Percentiles rank a stretch among this genome's conserved stretches.
These are phyloP conservation scores for Ceramica pisi DNA, from an alignment of 2,888 invertebrate species.

Conservation along the genomic window DNA sequence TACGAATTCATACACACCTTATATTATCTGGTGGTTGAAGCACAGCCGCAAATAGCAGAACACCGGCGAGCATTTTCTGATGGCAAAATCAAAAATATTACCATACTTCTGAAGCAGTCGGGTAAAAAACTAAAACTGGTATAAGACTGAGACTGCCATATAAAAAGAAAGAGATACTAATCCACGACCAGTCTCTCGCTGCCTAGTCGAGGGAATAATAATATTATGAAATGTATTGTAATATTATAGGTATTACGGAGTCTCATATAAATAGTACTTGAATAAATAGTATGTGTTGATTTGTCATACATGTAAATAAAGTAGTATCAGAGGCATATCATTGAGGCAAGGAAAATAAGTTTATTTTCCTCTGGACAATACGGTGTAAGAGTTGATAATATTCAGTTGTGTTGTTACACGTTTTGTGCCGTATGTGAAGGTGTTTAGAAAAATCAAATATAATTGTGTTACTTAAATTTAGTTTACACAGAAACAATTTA, in stretches of 20 bases:
- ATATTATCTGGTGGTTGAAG: no score
- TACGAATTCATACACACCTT: no score
- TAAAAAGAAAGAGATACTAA: no score
- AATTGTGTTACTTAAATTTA: no score
- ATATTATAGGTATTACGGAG: neutral
- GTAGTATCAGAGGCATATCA: neutral
- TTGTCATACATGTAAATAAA: conserved; percentile 3
- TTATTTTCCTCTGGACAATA: conserved; percentile 37
- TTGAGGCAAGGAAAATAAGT: conserved; percentile 33
- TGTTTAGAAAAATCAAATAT: conserved; percentile 33
- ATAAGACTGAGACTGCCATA: neutral
- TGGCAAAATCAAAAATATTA: no score
- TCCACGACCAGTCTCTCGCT: no score
- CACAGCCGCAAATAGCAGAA: no score
- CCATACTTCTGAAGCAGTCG: no score
- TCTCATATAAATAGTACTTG: neutral
- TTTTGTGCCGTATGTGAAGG: neutral
- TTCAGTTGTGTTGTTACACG: neutral
- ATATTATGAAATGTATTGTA: neutral
- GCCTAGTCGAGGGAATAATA: no score
- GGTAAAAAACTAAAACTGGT: no score
- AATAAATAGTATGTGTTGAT: conserved; percentile 2
- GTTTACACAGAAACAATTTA: neutral
- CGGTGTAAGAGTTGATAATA: conserved; percentile 3
- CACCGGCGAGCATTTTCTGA: no score